phyloP scores from a whole-genome alignment of 2,888 invertebrate genomes.

The Halictus ligatus region DNA sequence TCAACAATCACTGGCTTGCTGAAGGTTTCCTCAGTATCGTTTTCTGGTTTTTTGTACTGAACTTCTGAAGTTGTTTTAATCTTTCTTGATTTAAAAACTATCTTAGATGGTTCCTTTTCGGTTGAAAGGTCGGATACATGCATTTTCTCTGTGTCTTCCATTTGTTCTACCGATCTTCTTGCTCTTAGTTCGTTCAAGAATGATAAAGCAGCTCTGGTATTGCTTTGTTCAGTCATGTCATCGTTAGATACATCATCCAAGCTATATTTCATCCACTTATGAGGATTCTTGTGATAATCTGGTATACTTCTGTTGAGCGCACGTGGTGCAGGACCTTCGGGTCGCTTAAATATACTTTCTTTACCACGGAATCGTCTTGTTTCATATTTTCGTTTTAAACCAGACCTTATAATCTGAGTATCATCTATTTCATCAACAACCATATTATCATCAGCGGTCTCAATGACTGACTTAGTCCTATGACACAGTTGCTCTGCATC shows the following conservation, averaged over 20 bases:
- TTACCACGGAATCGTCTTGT: slow-evolving; percentile 88
- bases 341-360: slow-evolving; percentile 93
- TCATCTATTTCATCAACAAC: slow-evolving; percentile 12
- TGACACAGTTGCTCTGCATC: slow-evolving; percentile 87
- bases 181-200: slow-evolving; percentile 90
- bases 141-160: slow-evolving; percentile 68
- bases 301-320: slow-evolving; percentile 83
- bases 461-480: slow-evolving; percentile 27
- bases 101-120: slow-evolving; percentile 14
- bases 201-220: slow-evolving; percentile 91
- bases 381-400: slow-evolving; percentile 85
- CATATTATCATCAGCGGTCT: not conserved
- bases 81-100: slow-evolving; percentile 58
- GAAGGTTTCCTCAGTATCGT: not conserved
- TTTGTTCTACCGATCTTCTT: slow-evolving; percentile 79
- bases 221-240: slow-evolving; percentile 92
- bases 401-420: slow-evolving; percentile 77
- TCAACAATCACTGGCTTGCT: slow-evolving; percentile 56
- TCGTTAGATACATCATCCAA: slow-evolving; percentile 90
- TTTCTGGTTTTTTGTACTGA: slow-evolving; percentile 73
- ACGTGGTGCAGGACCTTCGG: slow-evolving; percentile 87
- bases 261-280: slow-evolving; percentile 93
- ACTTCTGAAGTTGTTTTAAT: slow-evolving; percentile 61
- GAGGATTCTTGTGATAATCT: slow-evolving; percentile 89
- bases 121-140: slow-evolving; percentile 60